Conservation (phyloP, 2,113 vertebrate species). For the Petroica traversi region DNA sequence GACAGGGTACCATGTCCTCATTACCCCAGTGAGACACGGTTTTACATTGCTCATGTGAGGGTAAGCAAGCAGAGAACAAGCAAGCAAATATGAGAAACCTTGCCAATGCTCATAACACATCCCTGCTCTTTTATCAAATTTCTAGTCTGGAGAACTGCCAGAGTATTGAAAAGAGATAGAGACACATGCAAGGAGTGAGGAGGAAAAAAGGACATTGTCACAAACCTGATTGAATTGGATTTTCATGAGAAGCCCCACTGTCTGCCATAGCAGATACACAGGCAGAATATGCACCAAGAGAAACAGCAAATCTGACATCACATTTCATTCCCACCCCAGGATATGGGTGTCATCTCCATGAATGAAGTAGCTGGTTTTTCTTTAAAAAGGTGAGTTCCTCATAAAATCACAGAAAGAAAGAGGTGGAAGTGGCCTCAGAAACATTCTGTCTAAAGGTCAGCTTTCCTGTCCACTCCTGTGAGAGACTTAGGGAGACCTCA, state of each 20-base stretch:
- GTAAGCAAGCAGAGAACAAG: neutral
- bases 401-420: neutral
- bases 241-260: neutral
- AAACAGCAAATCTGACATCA: neutral
- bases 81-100: neutral
- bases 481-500: neutral
- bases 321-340: neutral
- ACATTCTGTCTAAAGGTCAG: neutral
- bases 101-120: neutral
- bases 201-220: neutral
- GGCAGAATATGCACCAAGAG: neutral
- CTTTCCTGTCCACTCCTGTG: neutral
- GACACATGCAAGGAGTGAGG: neutral
- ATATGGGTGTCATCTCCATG: neutral
- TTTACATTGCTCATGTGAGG: neutral
- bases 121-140: neutral
- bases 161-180: neutral
- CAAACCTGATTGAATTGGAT: neutral
- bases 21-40: rapidly evolving
- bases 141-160: neutral
- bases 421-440: neutral
- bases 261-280: neutral
- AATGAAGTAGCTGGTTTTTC: neutral
- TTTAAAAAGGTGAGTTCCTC: neutral
- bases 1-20: neutral